Conservation (phyloP, 64 coral and sea anemone species). For the Pocillopora verrucosa region DNA sequence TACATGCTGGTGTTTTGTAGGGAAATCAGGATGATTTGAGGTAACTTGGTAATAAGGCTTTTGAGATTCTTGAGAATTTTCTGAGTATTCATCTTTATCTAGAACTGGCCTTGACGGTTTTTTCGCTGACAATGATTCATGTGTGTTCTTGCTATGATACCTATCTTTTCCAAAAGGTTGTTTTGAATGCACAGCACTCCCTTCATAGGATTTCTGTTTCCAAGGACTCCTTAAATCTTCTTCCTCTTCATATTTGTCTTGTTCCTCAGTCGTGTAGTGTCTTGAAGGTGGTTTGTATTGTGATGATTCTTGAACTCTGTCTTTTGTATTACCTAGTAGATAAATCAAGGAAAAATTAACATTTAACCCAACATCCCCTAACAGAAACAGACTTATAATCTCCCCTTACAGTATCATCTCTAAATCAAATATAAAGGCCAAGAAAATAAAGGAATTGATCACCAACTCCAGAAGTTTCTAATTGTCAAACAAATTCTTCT, state of each 20-base stretch:
- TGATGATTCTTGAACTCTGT: background rate
- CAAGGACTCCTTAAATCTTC: conserved; percentile 27
- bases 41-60: background rate
- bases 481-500: too few relatives aligned
- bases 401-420: too few relatives aligned
- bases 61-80: background rate
- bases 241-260: background rate
- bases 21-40: background rate
- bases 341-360: background rate
- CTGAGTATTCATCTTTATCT: background rate
- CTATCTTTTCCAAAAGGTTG: background rate
- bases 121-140: background rate
- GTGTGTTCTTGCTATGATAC: conserved; percentile 12
- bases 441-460: too few relatives aligned
- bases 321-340: background rate
- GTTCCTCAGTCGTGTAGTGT: background rate
- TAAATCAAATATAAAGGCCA: too few relatives aligned
- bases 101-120: background rate
- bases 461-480: too few relatives aligned
- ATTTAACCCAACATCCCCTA: background rate
- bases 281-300: background rate
- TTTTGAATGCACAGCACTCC: background rate
- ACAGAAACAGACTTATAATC: too few relatives aligned
- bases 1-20: background rate
- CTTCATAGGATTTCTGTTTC: background rate